Evolutionary conservation across 1,140 invertebrate genomes (phyloP).

Genomic region (Arion vulgaris): DNA sequence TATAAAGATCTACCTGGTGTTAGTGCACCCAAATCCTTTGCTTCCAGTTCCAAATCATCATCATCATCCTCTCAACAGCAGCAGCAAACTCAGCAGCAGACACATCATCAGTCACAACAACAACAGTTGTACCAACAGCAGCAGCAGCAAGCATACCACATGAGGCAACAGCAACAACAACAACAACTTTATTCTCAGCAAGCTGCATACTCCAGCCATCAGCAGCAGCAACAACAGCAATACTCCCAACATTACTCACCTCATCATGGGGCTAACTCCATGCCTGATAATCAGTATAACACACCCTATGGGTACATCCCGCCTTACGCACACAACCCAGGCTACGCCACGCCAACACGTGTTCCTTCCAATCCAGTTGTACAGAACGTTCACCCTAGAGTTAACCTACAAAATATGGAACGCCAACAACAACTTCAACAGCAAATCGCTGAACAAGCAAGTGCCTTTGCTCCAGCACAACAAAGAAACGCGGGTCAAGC

Average conservation of each 20-base stretch:
- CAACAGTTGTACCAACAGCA: conserved; percentile 48
- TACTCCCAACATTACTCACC: conserved; percentile 35
- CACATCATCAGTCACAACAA: conserved; percentile 41
- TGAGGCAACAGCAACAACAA: conserved; percentile 29
- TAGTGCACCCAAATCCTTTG: conserved; percentile 27
- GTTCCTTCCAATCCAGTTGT: conserved; percentile 42
- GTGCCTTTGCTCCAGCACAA: conserved; percentile 27
- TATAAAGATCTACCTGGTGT: conserved; percentile 41
- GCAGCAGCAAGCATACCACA: conserved; percentile 25
- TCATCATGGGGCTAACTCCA: background rate
- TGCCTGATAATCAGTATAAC: conserved; percentile 31
- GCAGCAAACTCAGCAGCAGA: conserved; percentile 45
- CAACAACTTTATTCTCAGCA: conserved; percentile 41
- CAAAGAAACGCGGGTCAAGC: conserved; percentile 27
- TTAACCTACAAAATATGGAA: conserved; percentile 43
- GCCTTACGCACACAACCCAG: conserved; percentile 43
- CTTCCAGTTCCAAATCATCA: conserved; percentile 36
- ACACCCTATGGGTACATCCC: conserved; percentile 30
- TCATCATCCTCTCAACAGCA: conserved; percentile 22
- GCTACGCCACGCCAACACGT: conserved; percentile 43
- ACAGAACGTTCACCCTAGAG: conserved; percentile 44
- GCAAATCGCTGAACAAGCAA: conserved; percentile 9
- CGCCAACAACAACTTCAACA: conserved; percentile 24
- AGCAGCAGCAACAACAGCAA: conserved; percentile 43
- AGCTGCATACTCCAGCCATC: conserved; percentile 25